Conservation (phyloP, 2,113 vertebrate genomes). For the Bufo gargarizans region DNA sequence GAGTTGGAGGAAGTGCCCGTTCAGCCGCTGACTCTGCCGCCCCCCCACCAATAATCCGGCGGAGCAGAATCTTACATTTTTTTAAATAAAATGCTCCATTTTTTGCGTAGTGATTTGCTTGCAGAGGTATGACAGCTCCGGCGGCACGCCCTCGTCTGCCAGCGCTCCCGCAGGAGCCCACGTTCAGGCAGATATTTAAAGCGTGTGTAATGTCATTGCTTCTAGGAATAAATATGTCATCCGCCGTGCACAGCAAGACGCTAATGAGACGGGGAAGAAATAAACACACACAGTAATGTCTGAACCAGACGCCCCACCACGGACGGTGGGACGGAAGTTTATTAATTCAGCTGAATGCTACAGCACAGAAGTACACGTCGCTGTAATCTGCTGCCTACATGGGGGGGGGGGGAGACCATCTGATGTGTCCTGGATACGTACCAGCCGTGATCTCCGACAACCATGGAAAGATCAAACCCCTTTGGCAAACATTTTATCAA, state of each 20-base stretch:
- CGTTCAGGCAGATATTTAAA: conserved; percentile 2
- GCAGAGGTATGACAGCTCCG: background rate
- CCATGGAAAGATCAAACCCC: too few species aligned
- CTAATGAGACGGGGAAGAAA: background rate
- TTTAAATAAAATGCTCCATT: background rate
- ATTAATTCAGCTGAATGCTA: background rate
- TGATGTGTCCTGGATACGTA: too few species aligned
- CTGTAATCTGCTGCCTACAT: too few species aligned
- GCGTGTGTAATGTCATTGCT: background rate
- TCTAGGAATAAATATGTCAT: background rate
- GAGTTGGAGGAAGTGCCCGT: background rate
- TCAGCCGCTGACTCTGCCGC: background rate
- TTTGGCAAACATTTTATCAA: too few species aligned
- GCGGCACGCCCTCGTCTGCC: background rate
- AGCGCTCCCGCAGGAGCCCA: background rate
- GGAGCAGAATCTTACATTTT: background rate
- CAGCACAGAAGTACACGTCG: background rate
- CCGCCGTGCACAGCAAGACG: background rate
- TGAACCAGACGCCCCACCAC: background rate
- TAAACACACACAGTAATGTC: background rate
- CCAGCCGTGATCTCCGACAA: too few species aligned
- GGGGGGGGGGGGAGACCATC: too few species aligned
- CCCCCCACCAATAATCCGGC: background rate
- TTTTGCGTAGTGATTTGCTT: background rate
- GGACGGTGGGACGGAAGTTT: background rate